These are phyloP conservation scores for Vanessa cardui DNA, from an alignment of 2,888 invertebrate genomes.

Conservation along the genomic window DNA sequence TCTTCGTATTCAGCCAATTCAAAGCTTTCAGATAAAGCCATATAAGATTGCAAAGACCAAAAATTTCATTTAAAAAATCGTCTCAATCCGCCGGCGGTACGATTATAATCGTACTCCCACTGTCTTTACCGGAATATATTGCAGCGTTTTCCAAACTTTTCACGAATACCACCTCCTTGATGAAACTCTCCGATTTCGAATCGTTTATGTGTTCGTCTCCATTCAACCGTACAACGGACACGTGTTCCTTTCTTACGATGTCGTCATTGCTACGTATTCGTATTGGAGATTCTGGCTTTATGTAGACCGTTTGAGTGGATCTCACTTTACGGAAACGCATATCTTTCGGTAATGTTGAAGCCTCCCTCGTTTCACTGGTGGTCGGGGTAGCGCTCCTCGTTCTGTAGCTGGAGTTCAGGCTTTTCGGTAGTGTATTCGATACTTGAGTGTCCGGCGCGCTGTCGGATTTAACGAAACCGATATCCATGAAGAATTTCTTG, in stretches of 20 bases:
- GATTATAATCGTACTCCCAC: conserved; percentile 74
- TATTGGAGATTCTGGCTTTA: conserved; percentile 65
- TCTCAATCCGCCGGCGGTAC: conserved; percentile 76
- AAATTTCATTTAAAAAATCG: conserved; percentile 21
- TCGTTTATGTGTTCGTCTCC: conserved; percentile 65
- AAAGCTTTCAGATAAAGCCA: conserved; percentile 10
- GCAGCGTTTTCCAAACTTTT: conserved; percentile 66
- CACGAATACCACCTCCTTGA: conserved; percentile 66
- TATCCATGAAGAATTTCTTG: conserved; percentile 74
- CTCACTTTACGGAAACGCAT: conserved; percentile 74
- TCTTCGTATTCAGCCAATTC: background rate
- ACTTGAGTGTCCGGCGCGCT: conserved; percentile 48
- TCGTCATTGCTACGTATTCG: conserved; percentile 48
- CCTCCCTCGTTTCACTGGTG: conserved; percentile 56
- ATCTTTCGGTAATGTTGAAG: conserved; percentile 73
- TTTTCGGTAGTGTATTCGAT: conserved; percentile 67
- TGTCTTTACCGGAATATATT: conserved; percentile 66
- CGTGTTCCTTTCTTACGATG: conserved; percentile 63
- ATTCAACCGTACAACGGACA: conserved; percentile 71
- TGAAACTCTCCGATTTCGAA: conserved; percentile 55
- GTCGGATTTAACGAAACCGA: conserved; percentile 68
- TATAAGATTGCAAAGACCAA: conserved; percentile 20
- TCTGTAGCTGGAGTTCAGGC: conserved; percentile 64
- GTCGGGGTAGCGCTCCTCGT: conserved; percentile 64
- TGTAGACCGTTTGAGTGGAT: conserved; percentile 75